These are phyloP conservation scores for Drosophila dunni DNA, from an alignment of 1,140 invertebrate species.

Conservation along the genomic window DNA sequence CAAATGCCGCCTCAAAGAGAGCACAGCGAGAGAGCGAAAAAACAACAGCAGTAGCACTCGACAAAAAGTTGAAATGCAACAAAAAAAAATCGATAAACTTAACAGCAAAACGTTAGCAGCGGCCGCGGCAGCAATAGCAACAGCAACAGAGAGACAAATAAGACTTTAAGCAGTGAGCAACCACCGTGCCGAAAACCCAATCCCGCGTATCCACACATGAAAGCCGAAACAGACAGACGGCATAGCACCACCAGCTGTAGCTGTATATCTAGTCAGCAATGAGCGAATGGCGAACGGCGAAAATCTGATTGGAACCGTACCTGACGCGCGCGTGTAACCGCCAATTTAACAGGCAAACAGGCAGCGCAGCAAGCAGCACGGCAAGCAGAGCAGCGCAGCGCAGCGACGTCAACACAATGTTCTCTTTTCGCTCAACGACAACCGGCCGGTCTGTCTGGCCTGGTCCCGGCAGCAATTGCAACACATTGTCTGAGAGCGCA, in stretches of 20 bases:
- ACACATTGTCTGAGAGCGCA: slow-evolving; percentile 8
- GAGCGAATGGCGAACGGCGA: slow-evolving; percentile 8
- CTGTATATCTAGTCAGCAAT: slow-evolving; percentile 3
- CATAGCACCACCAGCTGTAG: slow-evolving; percentile 25
- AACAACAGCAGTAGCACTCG: slow-evolving; percentile 6
- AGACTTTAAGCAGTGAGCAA: slow-evolving; percentile 15
- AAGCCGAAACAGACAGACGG: slow-evolving; percentile 40
- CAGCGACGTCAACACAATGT: slow-evolving; percentile 14
- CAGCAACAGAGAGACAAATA: slow-evolving; percentile 9
- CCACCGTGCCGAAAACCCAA: slow-evolving; percentile 29
- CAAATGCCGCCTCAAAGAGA: background rate
- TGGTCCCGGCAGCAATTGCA: slow-evolving; percentile 32
- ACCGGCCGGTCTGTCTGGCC: slow-evolving; percentile 29
- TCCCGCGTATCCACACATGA: slow-evolving; percentile 11
- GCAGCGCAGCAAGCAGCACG: slow-evolving; percentile 55
- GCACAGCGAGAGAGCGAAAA: slow-evolving; percentile 11
- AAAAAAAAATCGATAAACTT: slow-evolving; percentile 70
- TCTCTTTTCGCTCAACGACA: slow-evolving; percentile 24
- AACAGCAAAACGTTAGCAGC: slow-evolving; percentile 28
- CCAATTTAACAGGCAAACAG: slow-evolving; percentile 84
- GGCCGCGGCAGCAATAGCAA: slow-evolving; percentile 6
- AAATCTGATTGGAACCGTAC: slow-evolving; percentile 51
- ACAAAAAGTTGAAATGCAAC: background rate
- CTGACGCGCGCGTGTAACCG: slow-evolving; percentile 83
- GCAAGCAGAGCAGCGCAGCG: slow-evolving; percentile 2